Evolutionary conservation across 37 sponge, comb jelly and placozoan species (phyloP), one percentile per base, ranked within the genome.

Genomic region (Lycopodina hypogea): DNA sequence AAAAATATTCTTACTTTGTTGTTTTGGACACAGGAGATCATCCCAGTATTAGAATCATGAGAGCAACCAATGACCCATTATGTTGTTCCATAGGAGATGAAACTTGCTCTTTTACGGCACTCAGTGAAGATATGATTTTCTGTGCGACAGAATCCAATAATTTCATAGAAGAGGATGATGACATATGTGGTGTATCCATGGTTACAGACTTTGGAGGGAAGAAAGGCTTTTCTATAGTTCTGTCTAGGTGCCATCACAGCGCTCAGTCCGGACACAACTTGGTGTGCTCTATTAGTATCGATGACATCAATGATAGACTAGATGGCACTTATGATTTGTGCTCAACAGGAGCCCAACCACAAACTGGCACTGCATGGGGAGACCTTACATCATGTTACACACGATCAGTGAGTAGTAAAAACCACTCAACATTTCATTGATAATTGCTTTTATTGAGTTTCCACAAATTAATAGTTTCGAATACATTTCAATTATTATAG

Each of bases 181-280:
- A 57, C 0, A 59, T 80, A 37, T 58, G 71, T 80, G 71, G 81
- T 29, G 42, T 58, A 2, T 69, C 69, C 2, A 4, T 80, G 0
- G 45, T 80, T 24, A 71, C 70, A 3, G n/a, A 24, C 30, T 80
- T 80, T 80, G 61, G 59, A 52, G 71, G 60, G 4, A 34, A 28
- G 30, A 8, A 40, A 28, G 66, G 66, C 7, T 28, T 66, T 3
- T 26, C 29, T 23, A 65, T 77, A 38, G 66, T 77, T 24, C 3
- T 77, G 30, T 29, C 78, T 24, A 60, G 11, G 14, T 65, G 78
- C 63, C 24, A 42, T 18, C 42, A 33, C 39, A 41, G 15, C 11
- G 21, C 21, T 17, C 3, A 48, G 23, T 26, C 21, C 9, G 48
- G 48, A 24, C 45, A 61, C 2, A 80, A 71, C 39, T 42, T 32